phyloP scores from a whole-genome alignment of 2,797 vertebrate genomes.

The Gobio occitaniae region DNA sequence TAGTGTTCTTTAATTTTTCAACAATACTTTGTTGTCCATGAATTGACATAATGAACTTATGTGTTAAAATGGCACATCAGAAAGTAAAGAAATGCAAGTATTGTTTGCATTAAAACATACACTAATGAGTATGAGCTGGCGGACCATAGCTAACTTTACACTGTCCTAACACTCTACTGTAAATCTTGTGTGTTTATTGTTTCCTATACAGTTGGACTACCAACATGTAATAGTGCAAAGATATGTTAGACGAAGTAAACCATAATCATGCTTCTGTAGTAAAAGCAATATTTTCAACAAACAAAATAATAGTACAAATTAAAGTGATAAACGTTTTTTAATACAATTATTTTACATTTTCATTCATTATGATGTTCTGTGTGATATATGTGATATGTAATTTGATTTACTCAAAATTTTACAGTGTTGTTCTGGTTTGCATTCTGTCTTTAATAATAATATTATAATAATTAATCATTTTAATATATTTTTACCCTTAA shows the following conservation, averaged over 20 bases:
- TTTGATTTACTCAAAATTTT: neutral
- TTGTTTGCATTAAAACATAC: neutral
- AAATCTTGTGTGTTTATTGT: neutral
- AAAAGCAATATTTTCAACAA: neutral
- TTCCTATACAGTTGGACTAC: neutral
- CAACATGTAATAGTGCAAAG: neutral
- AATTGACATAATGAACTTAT: neutral
- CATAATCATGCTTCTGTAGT: neutral
- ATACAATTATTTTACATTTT: no score
- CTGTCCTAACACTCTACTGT: neutral
- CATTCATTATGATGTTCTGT: no score
- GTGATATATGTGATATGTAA: neutral
- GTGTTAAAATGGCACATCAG: neutral
- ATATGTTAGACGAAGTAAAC: neutral
- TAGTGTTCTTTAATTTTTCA: neutral
- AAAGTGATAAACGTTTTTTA: no score
- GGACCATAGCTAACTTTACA: neutral
- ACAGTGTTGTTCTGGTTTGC: neutral
- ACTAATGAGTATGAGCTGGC: neutral
- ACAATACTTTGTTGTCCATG: neutral
- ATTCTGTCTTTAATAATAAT: neutral
- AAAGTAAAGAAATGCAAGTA: neutral
- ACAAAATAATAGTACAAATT: neutral
- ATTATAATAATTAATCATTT: neutral
- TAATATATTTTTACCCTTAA: neutral